Percentiles rank a stretch among this genome's conserved stretches.
Evolutionary conservation across 1,140 invertebrate species (phyloP).

Genomic region (Trypoxylus dichotomus): DNA sequence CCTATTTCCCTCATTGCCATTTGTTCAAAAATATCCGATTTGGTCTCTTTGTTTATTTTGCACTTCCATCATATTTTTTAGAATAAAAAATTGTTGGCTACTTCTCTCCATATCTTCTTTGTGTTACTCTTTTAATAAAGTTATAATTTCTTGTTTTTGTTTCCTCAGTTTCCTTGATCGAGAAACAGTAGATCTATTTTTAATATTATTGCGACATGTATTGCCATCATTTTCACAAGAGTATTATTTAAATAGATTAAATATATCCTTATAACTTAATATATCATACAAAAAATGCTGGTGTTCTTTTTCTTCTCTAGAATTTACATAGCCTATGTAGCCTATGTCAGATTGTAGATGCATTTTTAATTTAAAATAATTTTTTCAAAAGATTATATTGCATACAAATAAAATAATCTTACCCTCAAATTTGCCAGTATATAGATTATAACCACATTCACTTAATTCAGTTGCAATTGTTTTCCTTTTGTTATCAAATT

Average conservation of each 20-base stretch:
- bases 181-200: not conserved
- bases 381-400: too few species aligned
- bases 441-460: too few species aligned
- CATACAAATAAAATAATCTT: too few species aligned
- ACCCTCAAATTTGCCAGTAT: too few species aligned
- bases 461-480: too few species aligned
- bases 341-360: conserved; percentile 27
- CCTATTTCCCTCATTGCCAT: too few species aligned
- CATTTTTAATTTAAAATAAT: conserved; percentile 27
- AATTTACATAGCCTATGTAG: conserved; percentile 15
- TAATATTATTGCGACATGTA: not conserved
- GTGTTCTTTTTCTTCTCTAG: conserved; percentile 16
- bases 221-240: not conserved
- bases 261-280: conserved; percentile 29
- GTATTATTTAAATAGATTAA: conserved; percentile 26
- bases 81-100: not conserved
- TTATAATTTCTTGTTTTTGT: not conserved
- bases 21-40: not conserved
- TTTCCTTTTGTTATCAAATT: too few species aligned
- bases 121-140: not conserved
- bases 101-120: not conserved
- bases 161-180: not conserved
- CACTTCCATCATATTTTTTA: not conserved
- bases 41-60: not conserved
- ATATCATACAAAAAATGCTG: conserved; percentile 31